phyloP scores from a whole-genome alignment of 2,113 vertebrate genomes.

The Microtus pennsylvanicus region DNA sequence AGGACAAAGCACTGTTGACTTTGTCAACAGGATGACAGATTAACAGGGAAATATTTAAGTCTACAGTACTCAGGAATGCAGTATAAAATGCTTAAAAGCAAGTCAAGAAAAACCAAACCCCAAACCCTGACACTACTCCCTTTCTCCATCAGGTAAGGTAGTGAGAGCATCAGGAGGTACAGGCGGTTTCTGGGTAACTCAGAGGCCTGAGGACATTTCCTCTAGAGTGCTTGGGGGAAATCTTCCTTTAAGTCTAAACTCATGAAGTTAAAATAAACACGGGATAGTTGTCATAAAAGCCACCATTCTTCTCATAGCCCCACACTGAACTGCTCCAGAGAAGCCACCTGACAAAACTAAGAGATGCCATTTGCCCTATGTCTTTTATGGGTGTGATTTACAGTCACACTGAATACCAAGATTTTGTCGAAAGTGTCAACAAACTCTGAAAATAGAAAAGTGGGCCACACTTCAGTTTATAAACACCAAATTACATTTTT shows the following conservation, averaged over 20 bases:
- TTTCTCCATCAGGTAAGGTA: slow-evolving; percentile 3
- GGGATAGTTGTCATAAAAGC: slow-evolving; percentile 21
- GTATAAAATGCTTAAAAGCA: slow-evolving; percentile 61
- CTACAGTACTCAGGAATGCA: slow-evolving; percentile 47
- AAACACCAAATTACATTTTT: slow-evolving; percentile 50
- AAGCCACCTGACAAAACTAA: slow-evolving; percentile 31
- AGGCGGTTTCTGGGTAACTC: not conserved
- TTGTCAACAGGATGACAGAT: not conserved
- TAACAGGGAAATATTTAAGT: slow-evolving; percentile 23
- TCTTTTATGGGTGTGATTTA: not conserved
- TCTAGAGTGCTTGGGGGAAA: not conserved
- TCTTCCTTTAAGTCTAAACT: slow-evolving; percentile 49
- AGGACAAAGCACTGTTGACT: slow-evolving; percentile 36
- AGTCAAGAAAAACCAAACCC: slow-evolving; percentile 15
- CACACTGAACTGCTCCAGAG: slow-evolving; percentile 33
- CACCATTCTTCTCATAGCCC: not conserved
- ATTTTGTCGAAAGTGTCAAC: slow-evolving; percentile 54
- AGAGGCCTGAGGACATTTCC: slow-evolving; percentile 35
- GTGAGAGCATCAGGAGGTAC: slow-evolving; percentile 29
- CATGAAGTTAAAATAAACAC: slow-evolving; percentile 33
- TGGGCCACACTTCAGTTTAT: slow-evolving; percentile 58
- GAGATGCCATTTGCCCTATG: not conserved
- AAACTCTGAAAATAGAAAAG: slow-evolving; percentile 41
- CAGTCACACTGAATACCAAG: slow-evolving; percentile 45
- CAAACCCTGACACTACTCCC: slow-evolving; percentile 1